Conservation (phyloP, 2,888 invertebrate species). For the Noctua comes region DNA sequence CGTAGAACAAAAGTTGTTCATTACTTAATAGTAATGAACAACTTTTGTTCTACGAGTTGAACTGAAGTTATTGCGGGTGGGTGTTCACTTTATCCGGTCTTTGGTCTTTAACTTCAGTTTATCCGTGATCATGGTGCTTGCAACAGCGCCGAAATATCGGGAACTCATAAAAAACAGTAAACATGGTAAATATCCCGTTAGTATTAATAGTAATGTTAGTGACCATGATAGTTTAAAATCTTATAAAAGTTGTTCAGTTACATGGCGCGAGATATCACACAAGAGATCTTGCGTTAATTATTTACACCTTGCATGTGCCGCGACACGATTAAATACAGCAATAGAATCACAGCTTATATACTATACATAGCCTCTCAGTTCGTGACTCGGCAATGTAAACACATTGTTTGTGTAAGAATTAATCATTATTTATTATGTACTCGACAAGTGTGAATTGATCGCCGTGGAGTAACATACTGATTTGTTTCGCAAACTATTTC, state of each 20-base stretch:
- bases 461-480: conserved; percentile 33
- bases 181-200: no score
- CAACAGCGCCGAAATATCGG: no score
- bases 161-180: no score
- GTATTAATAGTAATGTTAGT: no score
- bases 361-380: conserved; percentile 18
- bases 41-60: no score
- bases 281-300: not conserved
- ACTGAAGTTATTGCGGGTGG: no score
- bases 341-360: conserved; percentile 8
- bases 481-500: conserved; percentile 42
- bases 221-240: no score
- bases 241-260: not conserved
- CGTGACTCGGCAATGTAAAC: conserved; percentile 45
- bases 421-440: conserved; percentile 48
- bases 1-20: not conserved
- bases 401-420: conserved; percentile 51
- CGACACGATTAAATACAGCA: conserved; percentile 11
- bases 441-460: conserved; percentile 44
- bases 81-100: no score
- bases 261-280: not conserved
- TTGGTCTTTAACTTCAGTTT: no score
- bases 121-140: no score
- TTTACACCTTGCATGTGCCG: not conserved
- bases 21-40: no score